phyloP scores from a whole-genome alignment of 2,113 vertebrate species.

The Myiopsitta monachus region DNA sequence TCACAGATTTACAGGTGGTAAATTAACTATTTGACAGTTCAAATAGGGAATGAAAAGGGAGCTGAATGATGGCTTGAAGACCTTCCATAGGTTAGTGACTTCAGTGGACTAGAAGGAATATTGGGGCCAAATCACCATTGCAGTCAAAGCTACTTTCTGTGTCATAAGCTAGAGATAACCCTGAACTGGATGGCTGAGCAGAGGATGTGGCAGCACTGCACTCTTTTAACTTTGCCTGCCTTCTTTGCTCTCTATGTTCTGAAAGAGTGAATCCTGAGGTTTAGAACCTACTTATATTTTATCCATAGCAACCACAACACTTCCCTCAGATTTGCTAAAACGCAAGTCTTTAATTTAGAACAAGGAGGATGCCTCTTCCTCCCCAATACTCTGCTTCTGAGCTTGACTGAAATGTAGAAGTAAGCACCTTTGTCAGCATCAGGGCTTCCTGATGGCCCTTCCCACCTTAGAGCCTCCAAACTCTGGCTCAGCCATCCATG shows the following conservation, averaged over 20 bases:
- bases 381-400: not conserved
- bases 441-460: constrained; percentile 7
- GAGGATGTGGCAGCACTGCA: not conserved
- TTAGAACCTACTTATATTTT: not conserved
- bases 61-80: not conserved
- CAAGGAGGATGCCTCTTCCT: not conserved
- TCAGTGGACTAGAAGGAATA: not conserved
- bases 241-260: not conserved
- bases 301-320: constrained; percentile 49
- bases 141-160: not conserved
- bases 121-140: not conserved
- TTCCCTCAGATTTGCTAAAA: constrained; percentile 34
- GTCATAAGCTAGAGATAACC: not conserved
- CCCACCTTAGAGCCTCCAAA: not conserved
- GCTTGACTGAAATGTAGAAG: not conserved
- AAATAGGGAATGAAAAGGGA: not conserved
- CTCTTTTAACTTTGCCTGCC: not conserved
- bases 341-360: constrained; percentile 14
- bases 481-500: not conserved
- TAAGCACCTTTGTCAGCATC: not conserved
- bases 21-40: not conserved
- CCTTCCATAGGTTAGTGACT: not conserved
- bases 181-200: not conserved
- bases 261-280: not conserved
- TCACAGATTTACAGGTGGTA: not conserved